Evolutionary conservation across 2,113 vertebrate genomes (phyloP).

Genomic region (Actenoides hombroni): DNA sequence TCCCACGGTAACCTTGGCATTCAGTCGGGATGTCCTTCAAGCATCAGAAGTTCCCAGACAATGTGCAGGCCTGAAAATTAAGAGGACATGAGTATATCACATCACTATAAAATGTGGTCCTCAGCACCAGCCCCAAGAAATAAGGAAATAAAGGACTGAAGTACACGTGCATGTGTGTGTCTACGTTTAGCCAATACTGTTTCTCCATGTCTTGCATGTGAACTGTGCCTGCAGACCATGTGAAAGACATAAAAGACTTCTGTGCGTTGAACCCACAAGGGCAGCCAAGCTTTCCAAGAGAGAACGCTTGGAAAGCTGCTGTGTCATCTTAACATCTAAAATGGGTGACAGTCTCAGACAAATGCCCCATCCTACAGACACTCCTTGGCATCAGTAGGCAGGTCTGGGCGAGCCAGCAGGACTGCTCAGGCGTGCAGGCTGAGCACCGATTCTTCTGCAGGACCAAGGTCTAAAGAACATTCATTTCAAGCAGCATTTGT

Average conservation of each 20-base stretch:
- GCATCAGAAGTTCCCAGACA: conserved; percentile 18
- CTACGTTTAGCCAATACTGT: not conserved
- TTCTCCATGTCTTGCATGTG: not conserved
- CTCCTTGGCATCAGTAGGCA: not conserved
- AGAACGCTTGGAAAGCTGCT: conserved; percentile 1
- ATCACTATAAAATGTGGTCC: not conserved
- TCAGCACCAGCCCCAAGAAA: not conserved
- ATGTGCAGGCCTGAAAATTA: not conserved
- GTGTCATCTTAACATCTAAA: not conserved
- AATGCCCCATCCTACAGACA: not conserved
- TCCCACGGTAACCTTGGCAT: accelerated
- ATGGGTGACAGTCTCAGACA: not conserved
- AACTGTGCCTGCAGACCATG: accelerated
- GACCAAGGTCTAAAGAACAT: not conserved
- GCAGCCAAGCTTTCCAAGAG: conserved; percentile 4
- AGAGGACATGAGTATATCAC: not conserved
- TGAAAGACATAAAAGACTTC: not conserved
- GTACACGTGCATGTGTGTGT: not conserved
- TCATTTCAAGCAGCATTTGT: not conserved
- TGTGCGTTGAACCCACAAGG: not conserved
- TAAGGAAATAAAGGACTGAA: not conserved
- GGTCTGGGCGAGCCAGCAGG: not conserved
- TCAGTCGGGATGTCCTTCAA: not conserved
- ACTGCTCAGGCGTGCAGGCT: not conserved
- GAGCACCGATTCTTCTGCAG: not conserved